These are phyloP conservation scores for Aphelenchoides besseyi DNA, from an alignment of 1,140 invertebrate genomes.

Conservation along the genomic window DNA sequence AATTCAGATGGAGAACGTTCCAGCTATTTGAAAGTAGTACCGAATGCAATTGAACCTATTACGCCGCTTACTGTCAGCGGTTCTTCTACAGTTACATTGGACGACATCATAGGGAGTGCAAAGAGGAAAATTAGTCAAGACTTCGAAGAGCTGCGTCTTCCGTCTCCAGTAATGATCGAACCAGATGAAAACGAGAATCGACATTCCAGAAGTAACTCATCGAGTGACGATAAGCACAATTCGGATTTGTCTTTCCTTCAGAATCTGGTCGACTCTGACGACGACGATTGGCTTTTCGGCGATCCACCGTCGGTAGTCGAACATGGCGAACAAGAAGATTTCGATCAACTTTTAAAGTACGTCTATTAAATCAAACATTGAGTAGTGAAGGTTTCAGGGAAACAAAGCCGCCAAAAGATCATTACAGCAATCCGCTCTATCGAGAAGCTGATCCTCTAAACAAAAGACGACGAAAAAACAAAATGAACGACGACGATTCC, in stretches of 20 bases:
- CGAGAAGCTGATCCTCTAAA: background rate
- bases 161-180: background rate
- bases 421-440: slow-evolving; percentile 4
- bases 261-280: background rate
- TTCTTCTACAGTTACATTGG: background rate
- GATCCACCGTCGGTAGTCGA: slow-evolving; percentile 10
- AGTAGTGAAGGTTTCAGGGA: background rate
- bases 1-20: background rate
- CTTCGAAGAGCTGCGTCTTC: background rate
- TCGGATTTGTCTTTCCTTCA: background rate
- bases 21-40: background rate
- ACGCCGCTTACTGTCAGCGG: slow-evolving; percentile 2
- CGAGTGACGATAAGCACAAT: background rate
- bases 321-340: background rate
- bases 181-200: background rate
- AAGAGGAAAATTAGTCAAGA: slow-evolving; percentile 12
- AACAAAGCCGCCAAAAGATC: background rate
- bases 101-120: background rate
- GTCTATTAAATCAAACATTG: background rate
- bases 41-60: slow-evolving; percentile 9
- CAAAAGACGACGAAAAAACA: background rate
- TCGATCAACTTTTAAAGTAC: background rate
- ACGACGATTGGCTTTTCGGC: background rate
- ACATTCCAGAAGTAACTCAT: background rate
- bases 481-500: background rate